Conservation (phyloP, 2,888 invertebrate species). For the Cantharis lateralis region DNA sequence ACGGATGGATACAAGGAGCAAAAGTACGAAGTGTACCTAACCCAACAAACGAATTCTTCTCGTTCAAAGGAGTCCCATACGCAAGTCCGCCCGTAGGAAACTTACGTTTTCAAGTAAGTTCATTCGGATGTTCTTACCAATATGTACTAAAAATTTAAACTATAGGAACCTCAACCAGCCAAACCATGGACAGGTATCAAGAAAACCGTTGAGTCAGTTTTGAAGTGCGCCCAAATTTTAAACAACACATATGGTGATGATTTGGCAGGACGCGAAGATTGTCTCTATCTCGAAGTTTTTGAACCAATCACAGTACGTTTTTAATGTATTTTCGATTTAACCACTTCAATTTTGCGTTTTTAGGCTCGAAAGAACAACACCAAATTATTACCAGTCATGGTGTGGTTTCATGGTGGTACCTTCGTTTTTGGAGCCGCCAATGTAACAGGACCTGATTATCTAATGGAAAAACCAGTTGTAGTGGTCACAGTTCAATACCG, state of each 20-base stretch:
- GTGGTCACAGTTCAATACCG: slow-evolving; percentile 34
- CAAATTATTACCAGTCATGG: slow-evolving; percentile 35
- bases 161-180: slow-evolving; percentile 9
- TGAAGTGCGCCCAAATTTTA: slow-evolving; percentile 8
- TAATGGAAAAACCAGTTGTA: slow-evolving; percentile 37
- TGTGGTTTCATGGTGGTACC: slow-evolving; percentile 40
- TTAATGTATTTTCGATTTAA: background rate
- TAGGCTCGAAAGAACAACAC: slow-evolving; percentile 20
- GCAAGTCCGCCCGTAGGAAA: background rate
- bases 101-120: background rate
- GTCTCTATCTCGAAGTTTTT: slow-evolving; percentile 12
- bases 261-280: slow-evolving; percentile 20
- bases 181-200: slow-evolving; percentile 4
- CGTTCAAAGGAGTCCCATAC: background rate
- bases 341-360: background rate
- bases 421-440: slow-evolving; percentile 34
- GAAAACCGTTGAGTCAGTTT: background rate
- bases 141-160: background rate
- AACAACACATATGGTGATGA: slow-evolving; percentile 2
- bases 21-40: background rate
- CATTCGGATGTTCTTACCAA: background rate
- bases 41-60: background rate
- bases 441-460: slow-evolving; percentile 30
- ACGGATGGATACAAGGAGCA: background rate
- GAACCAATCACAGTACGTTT: slow-evolving; percentile 8